These are phyloP conservation scores for Tragelaphus imberbis DNA, from an alignment of 2,113 vertebrate species.

Conservation along the genomic window DNA sequence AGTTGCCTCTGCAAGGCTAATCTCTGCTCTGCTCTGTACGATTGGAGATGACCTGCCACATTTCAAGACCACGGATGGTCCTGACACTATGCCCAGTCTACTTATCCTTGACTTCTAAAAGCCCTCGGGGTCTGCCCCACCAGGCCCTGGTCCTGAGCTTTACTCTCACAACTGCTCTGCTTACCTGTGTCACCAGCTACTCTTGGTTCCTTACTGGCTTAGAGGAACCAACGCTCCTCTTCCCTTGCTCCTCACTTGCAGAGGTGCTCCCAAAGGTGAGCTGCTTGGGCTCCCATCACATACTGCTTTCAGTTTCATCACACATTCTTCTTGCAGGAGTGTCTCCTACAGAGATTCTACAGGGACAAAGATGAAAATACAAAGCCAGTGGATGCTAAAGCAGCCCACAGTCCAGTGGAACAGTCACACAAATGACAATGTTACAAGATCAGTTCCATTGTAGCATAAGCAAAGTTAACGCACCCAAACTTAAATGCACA, in stretches of 20 bases:
- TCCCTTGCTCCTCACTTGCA: background rate
- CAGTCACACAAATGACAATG: background rate
- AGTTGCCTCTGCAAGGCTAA: background rate
- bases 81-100: background rate
- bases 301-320: background rate
- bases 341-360: background rate
- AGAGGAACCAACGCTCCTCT: background rate
- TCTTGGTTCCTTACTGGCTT: background rate
- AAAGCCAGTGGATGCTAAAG: background rate
- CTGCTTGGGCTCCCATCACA: background rate
- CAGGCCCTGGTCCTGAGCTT: background rate
- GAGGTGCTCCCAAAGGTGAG: background rate
- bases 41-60: fast-evolving
- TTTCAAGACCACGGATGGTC: background rate
- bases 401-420: background rate
- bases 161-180: fast-evolving
- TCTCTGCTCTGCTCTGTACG: background rate
- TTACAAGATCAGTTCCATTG: background rate
- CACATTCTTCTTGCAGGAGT: background rate
- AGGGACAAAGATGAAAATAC: background rate
- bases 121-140: background rate
- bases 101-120: background rate
- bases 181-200: background rate
- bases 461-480: background rate
- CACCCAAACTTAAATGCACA: background rate